Conservation (phyloP, 2,113 vertebrate species). For the Girardinichthys multiradiatus region DNA sequence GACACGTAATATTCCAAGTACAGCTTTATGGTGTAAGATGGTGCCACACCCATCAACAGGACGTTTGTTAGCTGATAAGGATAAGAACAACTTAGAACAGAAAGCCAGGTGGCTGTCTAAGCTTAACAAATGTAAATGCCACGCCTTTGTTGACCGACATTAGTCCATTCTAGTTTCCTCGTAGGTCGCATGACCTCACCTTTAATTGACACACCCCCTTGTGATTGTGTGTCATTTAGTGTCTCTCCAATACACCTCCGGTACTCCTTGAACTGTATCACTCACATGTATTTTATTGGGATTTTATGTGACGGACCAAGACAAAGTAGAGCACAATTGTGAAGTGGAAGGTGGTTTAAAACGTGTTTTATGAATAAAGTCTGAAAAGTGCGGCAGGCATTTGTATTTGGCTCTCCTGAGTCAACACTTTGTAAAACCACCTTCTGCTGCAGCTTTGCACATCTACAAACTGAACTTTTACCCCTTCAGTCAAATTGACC, state of each 20-base stretch:
- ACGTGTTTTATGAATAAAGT: too few relatives aligned
- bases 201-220: background rate
- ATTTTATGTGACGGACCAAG: background rate
- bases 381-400: too few relatives aligned
- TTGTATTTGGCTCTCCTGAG: background rate
- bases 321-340: too few relatives aligned
- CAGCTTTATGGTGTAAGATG: background rate
- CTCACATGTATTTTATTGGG: background rate
- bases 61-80: background rate
- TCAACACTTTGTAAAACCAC: background rate
- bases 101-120: background rate
- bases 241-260: background rate
- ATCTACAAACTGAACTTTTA: background rate
- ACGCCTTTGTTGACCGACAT: slow-evolving; percentile 36
- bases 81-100: too few relatives aligned
- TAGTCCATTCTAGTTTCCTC: slow-evolving; percentile 21
- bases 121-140: background rate
- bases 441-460: background rate
- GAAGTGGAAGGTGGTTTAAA: too few relatives aligned
- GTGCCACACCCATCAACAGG: background rate
- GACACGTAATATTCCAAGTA: background rate
- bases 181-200: background rate
- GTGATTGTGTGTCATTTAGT: too few relatives aligned
- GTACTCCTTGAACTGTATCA: too few relatives aligned
- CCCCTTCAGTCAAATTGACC: too few relatives aligned